Conservation (phyloP, 2,113 vertebrate genomes). For the Dendrocopos noguchii region DNA sequence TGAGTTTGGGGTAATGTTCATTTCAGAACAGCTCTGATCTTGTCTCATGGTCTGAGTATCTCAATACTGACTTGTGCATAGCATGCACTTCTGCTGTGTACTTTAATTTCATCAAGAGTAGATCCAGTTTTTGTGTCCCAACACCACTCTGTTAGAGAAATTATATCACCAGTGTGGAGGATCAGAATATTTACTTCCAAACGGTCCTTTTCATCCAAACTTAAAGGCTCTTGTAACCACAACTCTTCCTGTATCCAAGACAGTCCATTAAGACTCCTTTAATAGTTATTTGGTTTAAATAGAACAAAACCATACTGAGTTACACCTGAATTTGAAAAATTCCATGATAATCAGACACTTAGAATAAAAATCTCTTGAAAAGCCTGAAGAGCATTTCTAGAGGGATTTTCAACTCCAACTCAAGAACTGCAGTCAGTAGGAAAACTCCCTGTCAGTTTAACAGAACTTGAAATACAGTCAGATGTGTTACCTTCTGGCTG, state of each 20-base stretch:
- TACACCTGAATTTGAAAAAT: not conserved
- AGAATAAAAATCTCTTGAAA: not conserved
- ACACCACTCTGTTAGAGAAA: not conserved
- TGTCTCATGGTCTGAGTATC: not conserved
- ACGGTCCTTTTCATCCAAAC: not conserved
- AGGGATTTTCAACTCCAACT: not conserved
- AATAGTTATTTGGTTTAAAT: not conserved
- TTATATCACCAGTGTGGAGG: not conserved
- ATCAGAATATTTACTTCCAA: not conserved
- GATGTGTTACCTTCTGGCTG: not conserved
- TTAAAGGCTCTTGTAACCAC: not conserved
- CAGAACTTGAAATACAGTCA: not conserved
- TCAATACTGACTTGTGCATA: not conserved
- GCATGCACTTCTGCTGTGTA: accelerated
- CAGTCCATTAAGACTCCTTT: not conserved
- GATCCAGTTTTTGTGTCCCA: not conserved
- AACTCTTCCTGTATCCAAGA: not conserved
- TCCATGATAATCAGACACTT: not conserved
- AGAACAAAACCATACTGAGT: not conserved
- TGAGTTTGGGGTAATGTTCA: accelerated
- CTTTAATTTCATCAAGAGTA: not conserved
- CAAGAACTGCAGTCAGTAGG: not conserved
- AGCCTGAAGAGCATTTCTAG: not conserved
- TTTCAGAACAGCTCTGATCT: not conserved
- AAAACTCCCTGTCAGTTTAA: not conserved